These are phyloP conservation scores for Pinna nobilis DNA, from an alignment of 1,140 invertebrate species.

Conservation along the genomic window DNA sequence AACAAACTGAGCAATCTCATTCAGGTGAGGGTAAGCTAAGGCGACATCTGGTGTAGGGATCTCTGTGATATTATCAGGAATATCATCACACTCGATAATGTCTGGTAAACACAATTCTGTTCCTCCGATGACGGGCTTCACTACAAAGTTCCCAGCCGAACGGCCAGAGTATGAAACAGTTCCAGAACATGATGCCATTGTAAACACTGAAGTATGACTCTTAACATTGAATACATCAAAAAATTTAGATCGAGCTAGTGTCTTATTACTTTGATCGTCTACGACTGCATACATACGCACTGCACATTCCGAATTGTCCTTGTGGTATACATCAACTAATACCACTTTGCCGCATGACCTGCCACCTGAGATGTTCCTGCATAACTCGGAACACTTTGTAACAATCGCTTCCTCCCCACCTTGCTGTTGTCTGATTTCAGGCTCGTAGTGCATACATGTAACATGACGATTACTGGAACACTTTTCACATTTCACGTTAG, in stretches of 20 bases:
- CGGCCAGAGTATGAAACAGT: not conserved
- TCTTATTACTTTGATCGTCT: constrained; percentile 34
- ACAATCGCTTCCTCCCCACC: not conserved
- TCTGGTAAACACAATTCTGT: not conserved
- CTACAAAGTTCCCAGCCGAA: not conserved
- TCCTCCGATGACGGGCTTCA: not conserved
- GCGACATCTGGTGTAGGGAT: constrained; percentile 20
- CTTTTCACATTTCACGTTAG: constrained; percentile 13
- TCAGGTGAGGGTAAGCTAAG: not conserved
- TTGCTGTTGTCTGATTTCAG: not conserved
- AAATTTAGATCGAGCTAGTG: not conserved
- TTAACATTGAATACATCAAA: constrained; percentile 9
- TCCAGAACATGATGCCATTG: constrained; percentile 8
- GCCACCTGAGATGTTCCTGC: not conserved
- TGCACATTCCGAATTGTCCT: not conserved
- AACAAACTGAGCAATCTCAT: not conserved
- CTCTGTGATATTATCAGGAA: constrained; percentile 7
- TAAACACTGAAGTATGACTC: not conserved
- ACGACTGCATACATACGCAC: constrained; percentile 11
- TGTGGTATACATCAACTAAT: constrained; percentile 13
- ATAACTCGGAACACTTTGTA: not conserved
- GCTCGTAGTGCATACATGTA: constrained; percentile 9
- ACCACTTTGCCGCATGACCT: constrained; percentile 20
- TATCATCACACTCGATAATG: constrained; percentile 22
- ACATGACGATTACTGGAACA: constrained; percentile 15